These are phyloP conservation scores for Epicampocera succincta DNA, from an alignment of 2,888 invertebrate genomes.

Conservation along the genomic window DNA sequence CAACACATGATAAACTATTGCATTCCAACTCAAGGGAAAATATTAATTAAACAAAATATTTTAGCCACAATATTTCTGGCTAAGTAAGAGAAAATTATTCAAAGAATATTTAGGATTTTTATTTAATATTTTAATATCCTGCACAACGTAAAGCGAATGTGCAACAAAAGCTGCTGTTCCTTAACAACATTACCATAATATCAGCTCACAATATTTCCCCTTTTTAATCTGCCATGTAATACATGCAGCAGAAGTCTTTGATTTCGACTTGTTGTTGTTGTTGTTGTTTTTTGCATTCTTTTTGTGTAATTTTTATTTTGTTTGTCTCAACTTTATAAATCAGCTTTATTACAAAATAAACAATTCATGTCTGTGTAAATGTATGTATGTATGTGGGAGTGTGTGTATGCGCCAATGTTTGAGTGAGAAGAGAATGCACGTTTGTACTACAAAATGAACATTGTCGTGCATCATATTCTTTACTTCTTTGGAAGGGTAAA, in stretches of 20 bases:
- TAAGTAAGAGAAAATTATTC: no score
- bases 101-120: no score
- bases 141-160: conserved; percentile 40
- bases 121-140: conserved; percentile 57
- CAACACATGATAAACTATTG: no score
- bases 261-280: conserved; percentile 6
- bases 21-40: no score
- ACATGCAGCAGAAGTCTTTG: conserved; percentile 34
- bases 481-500: conserved; percentile 2
- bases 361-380: conserved; percentile 45
- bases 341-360: conserved; percentile 69
- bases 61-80: no score
- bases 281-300: not conserved
- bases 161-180: conserved; percentile 15
- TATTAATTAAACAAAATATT: no score
- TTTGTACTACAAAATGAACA: not conserved
- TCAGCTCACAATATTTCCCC: conserved; percentile 18
- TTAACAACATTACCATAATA: conserved; percentile 22
- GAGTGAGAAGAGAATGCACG: conserved; percentile 2
- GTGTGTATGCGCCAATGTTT: not conserved
- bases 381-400: not conserved
- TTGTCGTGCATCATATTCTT: conserved; percentile 18
- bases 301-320: conserved; percentile 32
- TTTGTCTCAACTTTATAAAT: conserved; percentile 68
- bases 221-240: conserved; percentile 32